A percentile compares a stretch with the other conserved stretches of the same genome.
Evolutionary conservation across 2,888 invertebrate species (phyloP).

Genomic region (Meliscaeva auricollis): DNA sequence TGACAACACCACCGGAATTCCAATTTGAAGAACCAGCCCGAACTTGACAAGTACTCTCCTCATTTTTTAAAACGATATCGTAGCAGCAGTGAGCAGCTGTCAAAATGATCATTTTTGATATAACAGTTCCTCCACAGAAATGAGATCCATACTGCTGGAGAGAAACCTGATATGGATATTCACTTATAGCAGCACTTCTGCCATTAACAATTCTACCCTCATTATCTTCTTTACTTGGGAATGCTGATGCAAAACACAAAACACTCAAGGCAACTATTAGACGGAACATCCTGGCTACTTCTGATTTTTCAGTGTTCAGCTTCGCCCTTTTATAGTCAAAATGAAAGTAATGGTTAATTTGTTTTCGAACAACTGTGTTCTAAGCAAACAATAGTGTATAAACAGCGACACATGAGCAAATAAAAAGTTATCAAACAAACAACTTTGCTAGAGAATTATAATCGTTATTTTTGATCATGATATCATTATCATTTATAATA

Average conservation of each 20-base stretch:
- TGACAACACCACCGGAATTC: neutral
- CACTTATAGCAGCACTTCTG: neutral
- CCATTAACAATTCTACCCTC: neutral
- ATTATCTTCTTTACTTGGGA: no score
- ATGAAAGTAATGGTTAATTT: neutral
- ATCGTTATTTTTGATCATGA: no score
- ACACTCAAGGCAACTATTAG: conserved; percentile 1
- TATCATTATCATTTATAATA: no score
- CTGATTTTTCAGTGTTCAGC: neutral
- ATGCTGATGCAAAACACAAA: neutral
- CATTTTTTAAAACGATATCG: neutral
- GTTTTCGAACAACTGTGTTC: neutral
- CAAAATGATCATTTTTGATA: neutral
- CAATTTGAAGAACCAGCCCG: neutral
- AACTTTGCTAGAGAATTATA: no score
- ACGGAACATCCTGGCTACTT: conserved; percentile 4
- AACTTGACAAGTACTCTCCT: no score
- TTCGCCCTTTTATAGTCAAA: neutral
- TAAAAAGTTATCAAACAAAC: neutral
- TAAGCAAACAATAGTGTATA: neutral
- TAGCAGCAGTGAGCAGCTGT: neutral
- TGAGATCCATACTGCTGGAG: neutral
- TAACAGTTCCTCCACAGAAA: neutral
- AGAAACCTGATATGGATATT: neutral
- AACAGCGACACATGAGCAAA: neutral